Evolutionary conservation across 2,888 invertebrate genomes (phyloP).

Genomic region (Leucophenga maculata): DNA sequence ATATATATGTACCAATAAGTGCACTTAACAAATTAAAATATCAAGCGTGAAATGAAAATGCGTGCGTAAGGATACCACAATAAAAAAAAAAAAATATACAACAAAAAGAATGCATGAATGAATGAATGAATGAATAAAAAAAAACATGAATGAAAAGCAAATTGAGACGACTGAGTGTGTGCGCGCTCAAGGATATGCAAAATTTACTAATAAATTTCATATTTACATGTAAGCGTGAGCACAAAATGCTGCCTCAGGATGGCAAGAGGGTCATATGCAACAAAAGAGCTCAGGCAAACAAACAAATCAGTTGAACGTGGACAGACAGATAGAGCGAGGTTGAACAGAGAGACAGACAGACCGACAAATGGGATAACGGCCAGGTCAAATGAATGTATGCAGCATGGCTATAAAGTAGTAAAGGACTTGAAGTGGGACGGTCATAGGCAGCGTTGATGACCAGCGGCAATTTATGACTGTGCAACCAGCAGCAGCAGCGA

Average conservation of each 20-base stretch:
- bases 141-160: not conserved
- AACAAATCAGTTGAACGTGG: not conserved
- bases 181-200: conserved; percentile 26
- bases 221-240: conserved; percentile 25
- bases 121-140: not conserved
- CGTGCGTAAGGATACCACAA: not conserved
- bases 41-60: not conserved
- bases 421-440: too few relatives aligned
- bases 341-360: conserved; percentile 10
- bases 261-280: not conserved
- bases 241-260: too few relatives aligned
- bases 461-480: not conserved
- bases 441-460: not conserved
- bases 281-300: not conserved
- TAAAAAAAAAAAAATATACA: not conserved
- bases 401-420: not conserved
- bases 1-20: not conserved
- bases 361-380: not conserved
- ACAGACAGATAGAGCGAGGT: not conserved
- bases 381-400: not conserved
- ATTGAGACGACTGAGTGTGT: not conserved
- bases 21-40: conserved; percentile 16
- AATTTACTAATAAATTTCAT: conserved; percentile 34
- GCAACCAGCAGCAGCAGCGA: not conserved
- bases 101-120: not conserved